Base-by-base conservation (phyloP, 1,140 invertebrate genomes). In the Galleria mellonella region DNA sequence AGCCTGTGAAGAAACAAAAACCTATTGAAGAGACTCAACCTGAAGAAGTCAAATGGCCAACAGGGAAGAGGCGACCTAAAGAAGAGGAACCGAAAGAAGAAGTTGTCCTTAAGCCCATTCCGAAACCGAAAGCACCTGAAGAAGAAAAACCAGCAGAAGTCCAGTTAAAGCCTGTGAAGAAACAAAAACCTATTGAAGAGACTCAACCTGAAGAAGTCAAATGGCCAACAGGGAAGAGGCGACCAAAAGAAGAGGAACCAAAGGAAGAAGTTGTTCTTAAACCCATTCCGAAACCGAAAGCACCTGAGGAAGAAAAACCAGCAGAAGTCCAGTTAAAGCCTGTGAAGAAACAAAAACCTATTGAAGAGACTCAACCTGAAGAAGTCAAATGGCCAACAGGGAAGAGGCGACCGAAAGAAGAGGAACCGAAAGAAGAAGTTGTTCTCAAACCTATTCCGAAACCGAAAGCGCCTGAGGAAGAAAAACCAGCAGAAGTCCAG, bases 361-460 rank as follows among this genome's bases (percentile, higher is more conserved):
- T 49, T 0, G 57, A 61, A 42, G 57, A 55, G 43, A 35, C 31
- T 17, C 48, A 56, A 23, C 47, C 46, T 1, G 46, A 56, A 37
- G 53, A 61, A 31, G 17, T 55, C 0, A 32, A 47, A 43, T 46
- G 40, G 30, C 43, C 44, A 5, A 27, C 47, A 1, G 56, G 54
- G 28, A 53, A 59, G 10, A 7, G 31, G 5, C n/a, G 36, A 12
- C 43, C 55, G 1, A 66, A 72, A 10, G 68, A 77, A 54, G 78
- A 81, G 57, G 49, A 69, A 48, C 45, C 67, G 84, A 27, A 87
- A 86, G 49, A 78, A 72, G 40, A 52, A 71, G 35, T 72, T 47
- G 79, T 81, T 38, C 41, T 54, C 5, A 88, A 85, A 47, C 79
- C 82, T 42, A 74, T 87, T 32, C 52, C 76, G 51, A 73, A 71